Percentiles rank a stretch among this genome's conserved stretches.
Conservation (phyloP, 1,140 invertebrate species). For the Stenopsyche tienmushanensis region DNA sequence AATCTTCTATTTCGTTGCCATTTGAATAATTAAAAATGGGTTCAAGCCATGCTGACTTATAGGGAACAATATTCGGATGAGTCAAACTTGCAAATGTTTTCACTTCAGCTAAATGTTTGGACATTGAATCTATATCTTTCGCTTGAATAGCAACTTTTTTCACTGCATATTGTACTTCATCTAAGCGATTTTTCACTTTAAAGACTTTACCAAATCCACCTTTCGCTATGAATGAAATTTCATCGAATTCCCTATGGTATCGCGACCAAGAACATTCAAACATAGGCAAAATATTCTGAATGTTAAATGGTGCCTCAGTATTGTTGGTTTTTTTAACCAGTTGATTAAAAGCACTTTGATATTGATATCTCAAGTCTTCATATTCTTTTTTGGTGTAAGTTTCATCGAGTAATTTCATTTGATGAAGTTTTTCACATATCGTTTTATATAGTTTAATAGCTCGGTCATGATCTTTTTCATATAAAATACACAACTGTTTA, state of each 20-base stretch:
- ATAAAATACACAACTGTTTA: slow-evolving; percentile 60
- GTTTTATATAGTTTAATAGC: slow-evolving; percentile 62
- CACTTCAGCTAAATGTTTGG: slow-evolving; percentile 71
- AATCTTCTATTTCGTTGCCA: not conserved
- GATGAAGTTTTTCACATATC: slow-evolving; percentile 64
- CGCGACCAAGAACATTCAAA: slow-evolving; percentile 59
- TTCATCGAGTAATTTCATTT: slow-evolving; percentile 67
- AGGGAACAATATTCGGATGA: slow-evolving; percentile 80
- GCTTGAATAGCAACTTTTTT: slow-evolving; percentile 75
- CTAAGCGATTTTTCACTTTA: slow-evolving; percentile 66
- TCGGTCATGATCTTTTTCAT: slow-evolving; percentile 59
- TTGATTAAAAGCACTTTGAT: slow-evolving; percentile 62
- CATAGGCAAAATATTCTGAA: slow-evolving; percentile 53
- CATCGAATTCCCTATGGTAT: slow-evolving; percentile 74
- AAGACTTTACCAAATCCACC: slow-evolving; percentile 74
- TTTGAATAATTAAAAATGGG: slow-evolving; percentile 48
- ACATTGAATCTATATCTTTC: slow-evolving; percentile 59
- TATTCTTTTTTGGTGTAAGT: slow-evolving; percentile 67
- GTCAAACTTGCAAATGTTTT: slow-evolving; percentile 75
- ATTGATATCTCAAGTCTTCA: slow-evolving; percentile 64
- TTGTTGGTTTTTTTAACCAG: slow-evolving; percentile 59
- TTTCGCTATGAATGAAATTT: slow-evolving; percentile 68
- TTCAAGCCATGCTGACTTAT: slow-evolving; percentile 83
- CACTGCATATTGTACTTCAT: slow-evolving; percentile 76
- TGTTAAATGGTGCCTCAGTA: slow-evolving; percentile 50